Base-by-base conservation (phyloP, 2,113 vertebrate genomes). In the Arothron firmamentum region DNA sequence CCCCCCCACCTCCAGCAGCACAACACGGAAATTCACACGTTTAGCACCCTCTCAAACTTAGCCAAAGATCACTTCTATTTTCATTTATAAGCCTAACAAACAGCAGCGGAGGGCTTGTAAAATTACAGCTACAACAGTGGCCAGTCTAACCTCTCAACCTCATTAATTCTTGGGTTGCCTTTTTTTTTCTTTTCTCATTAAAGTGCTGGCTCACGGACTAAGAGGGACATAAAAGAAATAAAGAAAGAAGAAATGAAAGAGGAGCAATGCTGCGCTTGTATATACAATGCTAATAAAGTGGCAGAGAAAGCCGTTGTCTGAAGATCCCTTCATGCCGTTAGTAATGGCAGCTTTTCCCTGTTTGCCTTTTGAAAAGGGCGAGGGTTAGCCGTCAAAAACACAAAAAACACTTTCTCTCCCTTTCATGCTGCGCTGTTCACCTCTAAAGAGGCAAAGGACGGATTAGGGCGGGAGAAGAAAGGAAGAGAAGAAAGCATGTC, bases 371-470 rank as follows among this genome's bases (percentile, higher is more conserved):
- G 46, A 83, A 84, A 84, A 71, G 78, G 78, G 78, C 72, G 76
- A 83, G 82, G 85, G 83, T 86, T 83, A 87, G 85, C 85, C 87
- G 72, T 89, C 85, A 84, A 83, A 69, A 70, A 56, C 78, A 89
- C 83, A 87, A 84, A 81, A 83, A 85, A 84, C 72, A 85, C 81
- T 86, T 80, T 89, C 78, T 81, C 80, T 73, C 66, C 62, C 78
- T 75, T 82, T 85, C 87, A 84, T 25, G 67, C 79, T 62, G 79
- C 17, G 81, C 84, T 74, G 84, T 87, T 89, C 85, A 78, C 83
- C 78, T 84, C 83, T 82, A 87, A 86, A 86, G 75, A 72, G 82
- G 79, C 80, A 88, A 85, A 84, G 84, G 79, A 82, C 82, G 77
- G 84, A 89, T 89, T 89, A 87, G 81, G 81, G 69, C 55, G 71